Evolutionary conservation across 2,888 invertebrate species (phyloP).

Genomic region (Acanthopleura granulata): DNA sequence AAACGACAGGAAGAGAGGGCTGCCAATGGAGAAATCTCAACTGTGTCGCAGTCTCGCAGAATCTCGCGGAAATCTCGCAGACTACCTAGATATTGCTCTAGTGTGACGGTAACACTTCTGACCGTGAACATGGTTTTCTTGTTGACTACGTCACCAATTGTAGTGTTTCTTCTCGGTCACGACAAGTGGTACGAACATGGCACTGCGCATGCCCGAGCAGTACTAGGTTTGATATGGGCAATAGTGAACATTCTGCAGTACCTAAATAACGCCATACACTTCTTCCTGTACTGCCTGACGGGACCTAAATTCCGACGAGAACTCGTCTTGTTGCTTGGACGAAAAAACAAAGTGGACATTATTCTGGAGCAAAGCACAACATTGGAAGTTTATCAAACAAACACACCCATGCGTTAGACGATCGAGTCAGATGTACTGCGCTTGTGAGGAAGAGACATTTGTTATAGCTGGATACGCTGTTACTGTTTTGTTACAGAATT

Average conservation of each 20-base stretch:
- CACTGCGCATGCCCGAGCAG: constrained; percentile 33
- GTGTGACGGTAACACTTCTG: constrained; percentile 47
- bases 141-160: constrained; percentile 50
- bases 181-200: constrained; percentile 36
- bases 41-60: background rate
- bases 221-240: constrained; percentile 46
- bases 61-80: background rate
- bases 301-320: constrained; percentile 49
- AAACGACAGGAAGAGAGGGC: background rate
- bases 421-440: no score
- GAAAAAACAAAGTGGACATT: constrained; percentile 6
- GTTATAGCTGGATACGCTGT: no score
- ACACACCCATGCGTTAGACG: background rate
- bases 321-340: constrained; percentile 32
- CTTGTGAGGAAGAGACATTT: background rate
- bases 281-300: constrained; percentile 56
- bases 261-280: constrained; percentile 51
- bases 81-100: constrained; percentile 25
- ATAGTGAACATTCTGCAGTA: constrained; percentile 56
- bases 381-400: background rate
- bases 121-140: constrained; percentile 50
- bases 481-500: no score
- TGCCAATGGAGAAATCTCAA: background rate
- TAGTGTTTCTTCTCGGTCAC: constrained; percentile 49
- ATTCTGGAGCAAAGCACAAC: background rate